phyloP scores from a whole-genome alignment of 2,797 vertebrate species.

The Eleutherodactylus coqui region DNA sequence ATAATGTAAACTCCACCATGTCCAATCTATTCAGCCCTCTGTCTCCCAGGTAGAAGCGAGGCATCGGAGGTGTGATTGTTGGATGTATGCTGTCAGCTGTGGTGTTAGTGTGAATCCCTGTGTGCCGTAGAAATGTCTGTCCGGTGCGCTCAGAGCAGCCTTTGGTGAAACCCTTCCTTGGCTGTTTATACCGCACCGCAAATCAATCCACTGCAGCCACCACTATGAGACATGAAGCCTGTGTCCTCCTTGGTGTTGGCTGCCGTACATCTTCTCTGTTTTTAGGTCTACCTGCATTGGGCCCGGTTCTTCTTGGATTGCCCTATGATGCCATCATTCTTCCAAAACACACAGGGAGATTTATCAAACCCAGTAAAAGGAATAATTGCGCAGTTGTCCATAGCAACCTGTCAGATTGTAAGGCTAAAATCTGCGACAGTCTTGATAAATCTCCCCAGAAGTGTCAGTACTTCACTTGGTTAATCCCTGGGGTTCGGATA shows the following conservation, averaged over 20 bases:
- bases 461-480: too few relatives aligned
- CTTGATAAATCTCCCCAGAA: too few relatives aligned
- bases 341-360: too few relatives aligned
- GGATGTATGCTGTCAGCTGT: not conserved
- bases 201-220: constrained; percentile 14
- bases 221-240: not conserved
- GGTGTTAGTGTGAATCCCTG: not conserved
- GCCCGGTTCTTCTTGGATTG: not conserved
- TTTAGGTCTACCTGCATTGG: not conserved
- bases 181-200: constrained; percentile 62
- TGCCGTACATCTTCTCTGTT: constrained; percentile 16
- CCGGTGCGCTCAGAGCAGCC: constrained; percentile 60
- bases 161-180: constrained; percentile 37
- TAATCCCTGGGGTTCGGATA: too few relatives aligned
- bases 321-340: not conserved
- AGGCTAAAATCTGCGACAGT: too few relatives aligned
- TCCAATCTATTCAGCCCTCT: too few relatives aligned
- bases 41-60: not conserved
- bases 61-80: not conserved
- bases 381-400: too few relatives aligned
- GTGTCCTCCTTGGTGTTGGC: constrained; percentile 1
- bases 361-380: too few relatives aligned
- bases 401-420: too few relatives aligned
- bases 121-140: not conserved
- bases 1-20: too few relatives aligned